These are phyloP conservation scores for Spisula subtruncata DNA, from an alignment of 2,888 invertebrate genomes.

Conservation along the genomic window DNA sequence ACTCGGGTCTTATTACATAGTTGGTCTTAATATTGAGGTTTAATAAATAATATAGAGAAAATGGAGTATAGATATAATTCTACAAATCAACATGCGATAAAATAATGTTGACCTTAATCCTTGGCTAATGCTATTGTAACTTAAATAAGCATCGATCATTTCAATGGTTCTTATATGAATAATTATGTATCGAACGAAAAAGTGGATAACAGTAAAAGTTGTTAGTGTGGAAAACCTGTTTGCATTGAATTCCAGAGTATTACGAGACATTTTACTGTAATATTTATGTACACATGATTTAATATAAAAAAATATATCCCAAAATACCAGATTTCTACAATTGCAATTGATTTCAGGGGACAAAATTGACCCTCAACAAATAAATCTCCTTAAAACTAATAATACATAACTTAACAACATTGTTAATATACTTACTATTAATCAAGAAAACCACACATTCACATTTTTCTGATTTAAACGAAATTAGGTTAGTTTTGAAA, in stretches of 20 bases:
- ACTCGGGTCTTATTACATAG: neutral
- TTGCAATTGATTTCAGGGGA: neutral
- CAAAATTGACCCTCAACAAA: neutral
- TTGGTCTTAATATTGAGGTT: neutral
- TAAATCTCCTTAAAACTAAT: neutral
- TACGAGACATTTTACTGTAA: too few species aligned
- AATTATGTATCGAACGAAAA: too few species aligned
- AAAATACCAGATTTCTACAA: neutral
- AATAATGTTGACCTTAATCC: too few species aligned
- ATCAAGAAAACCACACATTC: neutral
- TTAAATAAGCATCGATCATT: too few species aligned
- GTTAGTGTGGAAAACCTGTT: too few species aligned
- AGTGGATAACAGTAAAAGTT: too few species aligned
- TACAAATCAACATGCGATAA: too few species aligned
- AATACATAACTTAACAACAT: neutral
- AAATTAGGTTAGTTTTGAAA: neutral
- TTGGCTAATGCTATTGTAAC: too few species aligned
- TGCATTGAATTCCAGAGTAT: too few species aligned
- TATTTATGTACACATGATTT: too few species aligned
- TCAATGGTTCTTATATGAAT: too few species aligned
- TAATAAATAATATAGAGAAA: neutral
- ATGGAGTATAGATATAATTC: neutral
- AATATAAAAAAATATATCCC: too few species aligned
- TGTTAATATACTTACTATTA: neutral
- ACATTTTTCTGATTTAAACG: neutral